These are phyloP conservation scores for Pollicipes pollicipes DNA, from an alignment of 1,140 invertebrate species.

Conservation along the genomic window DNA sequence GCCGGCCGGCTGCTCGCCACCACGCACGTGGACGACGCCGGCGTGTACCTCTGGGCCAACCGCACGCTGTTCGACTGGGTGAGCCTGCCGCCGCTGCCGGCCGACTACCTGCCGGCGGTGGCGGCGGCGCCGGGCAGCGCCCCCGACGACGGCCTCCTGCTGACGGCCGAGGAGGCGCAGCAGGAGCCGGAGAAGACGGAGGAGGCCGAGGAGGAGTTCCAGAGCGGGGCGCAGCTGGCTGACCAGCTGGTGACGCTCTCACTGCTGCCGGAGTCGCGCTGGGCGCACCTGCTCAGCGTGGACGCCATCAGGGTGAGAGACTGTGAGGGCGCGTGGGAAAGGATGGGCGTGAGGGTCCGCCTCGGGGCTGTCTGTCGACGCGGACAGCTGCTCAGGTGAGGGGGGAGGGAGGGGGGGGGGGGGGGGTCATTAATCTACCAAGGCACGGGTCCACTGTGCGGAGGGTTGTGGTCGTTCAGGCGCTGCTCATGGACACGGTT, in stretches of 20 bases:
- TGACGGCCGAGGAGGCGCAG: conserved; percentile 15
- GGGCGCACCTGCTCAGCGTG: conserved; percentile 81
- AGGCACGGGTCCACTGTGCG: too few relatives aligned
- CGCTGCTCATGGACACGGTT: too few relatives aligned
- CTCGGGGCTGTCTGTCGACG: too few relatives aligned
- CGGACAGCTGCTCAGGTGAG: too few relatives aligned
- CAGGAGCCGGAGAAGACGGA: conserved; percentile 29
- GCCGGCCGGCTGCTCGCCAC: conserved; percentile 79
- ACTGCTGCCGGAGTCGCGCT: conserved; percentile 61
- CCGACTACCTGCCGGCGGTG: conserved; percentile 36
- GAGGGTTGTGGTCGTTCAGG: too few relatives aligned
- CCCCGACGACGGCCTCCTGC: conserved; percentile 11
- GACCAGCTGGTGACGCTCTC: conserved; percentile 72
- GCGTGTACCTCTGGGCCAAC: conserved; percentile 89
- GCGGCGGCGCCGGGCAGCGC: conserved; percentile 18
- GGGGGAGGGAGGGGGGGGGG: too few relatives aligned
- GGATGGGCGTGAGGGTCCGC: too few relatives aligned
- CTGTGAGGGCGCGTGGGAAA: background rate
- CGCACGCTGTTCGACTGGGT: conserved; percentile 62
- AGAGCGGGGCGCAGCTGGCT: conserved; percentile 47
- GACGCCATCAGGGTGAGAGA: conserved; percentile 57
- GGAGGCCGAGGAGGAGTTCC: conserved; percentile 39
- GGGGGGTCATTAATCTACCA: too few relatives aligned
- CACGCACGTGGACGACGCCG: conserved; percentile 66
- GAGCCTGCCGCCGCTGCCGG: conserved; percentile 50